These are phyloP conservation scores for Xyrichtys novacula DNA, from an alignment of 2,797 vertebrate genomes.

Conservation along the genomic window DNA sequence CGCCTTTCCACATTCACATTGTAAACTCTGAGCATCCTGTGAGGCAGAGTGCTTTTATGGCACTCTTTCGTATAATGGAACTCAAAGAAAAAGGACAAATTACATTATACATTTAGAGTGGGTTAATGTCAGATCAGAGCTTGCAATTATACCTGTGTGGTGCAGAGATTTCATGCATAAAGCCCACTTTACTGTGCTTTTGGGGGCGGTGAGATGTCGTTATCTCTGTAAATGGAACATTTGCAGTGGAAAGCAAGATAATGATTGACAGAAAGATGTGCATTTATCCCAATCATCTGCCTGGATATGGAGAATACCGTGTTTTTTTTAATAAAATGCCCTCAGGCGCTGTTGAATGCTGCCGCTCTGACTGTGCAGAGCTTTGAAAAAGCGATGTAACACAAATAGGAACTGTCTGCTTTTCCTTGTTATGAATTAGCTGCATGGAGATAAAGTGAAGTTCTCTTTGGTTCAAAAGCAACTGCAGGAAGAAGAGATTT, in stretches of 20 bases:
- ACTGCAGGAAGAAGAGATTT: slow-evolving; percentile 19
- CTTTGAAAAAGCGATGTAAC: slow-evolving; percentile 32
- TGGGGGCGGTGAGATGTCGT: slow-evolving; percentile 36
- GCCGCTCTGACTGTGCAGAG: slow-evolving; percentile 2
- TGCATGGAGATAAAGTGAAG: slow-evolving; percentile 17
- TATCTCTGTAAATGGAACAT: slow-evolving; percentile 66
- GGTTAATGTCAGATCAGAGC: slow-evolving; percentile 66
- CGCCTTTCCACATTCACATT: slow-evolving; percentile 16
- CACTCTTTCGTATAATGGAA: slow-evolving; percentile 72
- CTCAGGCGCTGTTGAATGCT: slow-evolving; percentile 32
- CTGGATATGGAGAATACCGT: slow-evolving; percentile 29
- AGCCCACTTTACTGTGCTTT: slow-evolving; percentile 65
- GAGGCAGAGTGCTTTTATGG: slow-evolving; percentile 65
- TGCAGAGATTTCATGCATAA: slow-evolving; percentile 56
- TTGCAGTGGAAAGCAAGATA: slow-evolving; percentile 62
- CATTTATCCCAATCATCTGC: slow-evolving; percentile 54
- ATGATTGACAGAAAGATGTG: slow-evolving; percentile 50
- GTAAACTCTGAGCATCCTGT: slow-evolving; percentile 52
- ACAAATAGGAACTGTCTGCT: slow-evolving; percentile 35
- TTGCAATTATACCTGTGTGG: slow-evolving; percentile 61
- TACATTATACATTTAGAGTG: slow-evolving; percentile 70
- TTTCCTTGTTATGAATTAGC: slow-evolving; percentile 42
- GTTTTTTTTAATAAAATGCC: slow-evolving; percentile 55
- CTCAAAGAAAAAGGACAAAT: slow-evolving; percentile 73
- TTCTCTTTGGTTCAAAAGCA: slow-evolving; percentile 24